phyloP scores from a whole-genome alignment of 1,140 invertebrate genomes.

The Cylas formicarius region DNA sequence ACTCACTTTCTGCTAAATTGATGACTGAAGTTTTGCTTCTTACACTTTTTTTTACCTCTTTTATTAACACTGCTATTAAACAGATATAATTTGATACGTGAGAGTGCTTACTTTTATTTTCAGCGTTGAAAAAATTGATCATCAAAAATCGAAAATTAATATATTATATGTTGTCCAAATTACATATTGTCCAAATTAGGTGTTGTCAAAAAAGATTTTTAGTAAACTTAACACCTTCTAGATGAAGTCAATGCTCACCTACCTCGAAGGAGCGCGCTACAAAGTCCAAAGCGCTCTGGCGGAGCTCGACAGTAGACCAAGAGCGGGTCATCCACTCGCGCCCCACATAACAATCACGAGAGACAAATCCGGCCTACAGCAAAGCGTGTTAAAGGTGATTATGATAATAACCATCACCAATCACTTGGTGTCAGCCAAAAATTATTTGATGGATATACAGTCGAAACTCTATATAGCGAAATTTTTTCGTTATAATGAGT shows the following conservation, averaged over 20 bases:
- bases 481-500: no score
- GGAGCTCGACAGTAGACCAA: slow-evolving; percentile 69
- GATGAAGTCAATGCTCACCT: slow-evolving; percentile 88
- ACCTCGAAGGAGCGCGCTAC: slow-evolving; percentile 81
- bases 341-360: slow-evolving; percentile 79
- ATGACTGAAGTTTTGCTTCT: no score
- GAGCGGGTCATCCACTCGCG: slow-evolving; percentile 70
- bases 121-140: no score
- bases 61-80: no score
- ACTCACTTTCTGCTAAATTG: no score
- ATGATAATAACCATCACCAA: no score
- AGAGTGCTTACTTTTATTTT: no score
- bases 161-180: background rate
- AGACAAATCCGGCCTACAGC: slow-evolving; percentile 83
- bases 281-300: slow-evolving; percentile 77
- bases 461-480: no score
- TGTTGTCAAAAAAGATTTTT: background rate
- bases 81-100: no score
- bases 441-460: no score
- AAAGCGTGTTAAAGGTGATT: slow-evolving; percentile 72
- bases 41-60: no score
- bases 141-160: background rate
- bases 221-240: slow-evolving; percentile 41
- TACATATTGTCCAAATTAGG: background rate
- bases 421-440: no score